Evolutionary conservation across 2,113 vertebrate genomes (phyloP).

Genomic region (Takifugu bimaculatus): DNA sequence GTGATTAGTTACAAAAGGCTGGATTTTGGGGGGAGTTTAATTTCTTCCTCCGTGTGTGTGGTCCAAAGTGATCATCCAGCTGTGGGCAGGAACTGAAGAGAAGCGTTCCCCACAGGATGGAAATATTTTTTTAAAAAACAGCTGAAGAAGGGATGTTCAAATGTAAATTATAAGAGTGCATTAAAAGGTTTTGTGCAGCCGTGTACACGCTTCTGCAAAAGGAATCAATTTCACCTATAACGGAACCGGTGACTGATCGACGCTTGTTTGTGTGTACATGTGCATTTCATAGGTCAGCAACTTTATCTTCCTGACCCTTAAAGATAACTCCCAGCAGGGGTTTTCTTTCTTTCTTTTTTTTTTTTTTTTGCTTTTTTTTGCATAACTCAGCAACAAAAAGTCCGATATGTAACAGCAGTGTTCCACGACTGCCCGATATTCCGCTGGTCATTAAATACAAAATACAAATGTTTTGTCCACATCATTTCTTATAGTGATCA

Average conservation of each 20-base stretch:
- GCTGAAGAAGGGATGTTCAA: not conserved
- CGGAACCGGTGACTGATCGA: too few relatives aligned
- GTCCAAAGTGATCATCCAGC: constrained; percentile 12
- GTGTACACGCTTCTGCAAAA: too few relatives aligned
- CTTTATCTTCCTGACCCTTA: constrained; percentile 40
- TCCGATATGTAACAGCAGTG: not conserved
- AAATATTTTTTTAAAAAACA: not conserved
- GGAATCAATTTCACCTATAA: too few relatives aligned
- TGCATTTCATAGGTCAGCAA: constrained; percentile 52
- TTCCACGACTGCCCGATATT: too few relatives aligned
- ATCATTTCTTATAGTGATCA: not conserved
- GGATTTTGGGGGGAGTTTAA: constrained; percentile 13
- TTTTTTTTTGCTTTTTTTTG: constrained; percentile 21
- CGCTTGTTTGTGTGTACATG: constrained; percentile 39
- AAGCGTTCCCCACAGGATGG: not conserved
- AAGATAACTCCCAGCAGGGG: constrained; percentile 27
- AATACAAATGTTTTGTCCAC: too few relatives aligned
- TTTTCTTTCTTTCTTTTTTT: constrained; percentile 34
- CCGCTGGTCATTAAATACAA: not conserved
- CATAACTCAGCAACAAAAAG: constrained; percentile 2
- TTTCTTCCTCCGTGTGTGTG: constrained; percentile 42
- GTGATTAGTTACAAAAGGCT: constrained; percentile 23
- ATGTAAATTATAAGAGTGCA: not conserved
- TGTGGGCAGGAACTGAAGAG: constrained; percentile 1
- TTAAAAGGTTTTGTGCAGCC: not conserved